These are phyloP conservation scores for Zaprionus lineosus DNA, from an alignment of 2,888 invertebrate species.

Conservation along the genomic window DNA sequence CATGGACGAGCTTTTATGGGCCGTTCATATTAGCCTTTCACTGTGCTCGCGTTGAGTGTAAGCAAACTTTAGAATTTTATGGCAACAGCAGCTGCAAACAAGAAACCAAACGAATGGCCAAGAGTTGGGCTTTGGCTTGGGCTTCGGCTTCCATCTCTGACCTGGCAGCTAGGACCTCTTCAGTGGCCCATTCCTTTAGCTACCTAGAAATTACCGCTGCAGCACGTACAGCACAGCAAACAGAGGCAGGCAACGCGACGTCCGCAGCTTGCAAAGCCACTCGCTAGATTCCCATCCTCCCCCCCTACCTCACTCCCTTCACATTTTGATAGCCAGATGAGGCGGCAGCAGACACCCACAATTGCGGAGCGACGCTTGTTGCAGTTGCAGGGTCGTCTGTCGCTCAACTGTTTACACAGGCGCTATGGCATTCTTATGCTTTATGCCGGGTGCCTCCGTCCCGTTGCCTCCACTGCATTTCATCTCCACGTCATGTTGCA, in stretches of 20 bases:
- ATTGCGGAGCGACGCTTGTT: slow-evolving; percentile 49
- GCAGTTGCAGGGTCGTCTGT: slow-evolving; percentile 35
- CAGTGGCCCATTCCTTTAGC: slow-evolving; percentile 11
- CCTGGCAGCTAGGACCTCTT: slow-evolving; percentile 21
- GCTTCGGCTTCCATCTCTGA: slow-evolving; percentile 24
- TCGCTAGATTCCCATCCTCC: slow-evolving; percentile 29
- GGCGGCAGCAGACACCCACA: slow-evolving; percentile 46
- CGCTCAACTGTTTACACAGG: slow-evolving; percentile 43
- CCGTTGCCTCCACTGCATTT: not conserved
- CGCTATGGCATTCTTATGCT: slow-evolving; percentile 35
- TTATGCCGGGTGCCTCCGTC: slow-evolving; percentile 3
- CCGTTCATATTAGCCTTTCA: not conserved
- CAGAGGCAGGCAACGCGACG: slow-evolving; percentile 22
- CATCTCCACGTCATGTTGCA: slow-evolving; percentile 5
- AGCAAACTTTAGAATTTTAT: slow-evolving; percentile 13
- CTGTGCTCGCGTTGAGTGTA: not conserved
- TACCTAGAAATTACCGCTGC: slow-evolving; percentile 38
- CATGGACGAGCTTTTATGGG: not conserved
- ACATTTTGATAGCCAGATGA: not conserved
- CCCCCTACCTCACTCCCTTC: not conserved
- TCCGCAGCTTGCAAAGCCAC: slow-evolving; percentile 4
- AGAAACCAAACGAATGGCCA: slow-evolving; percentile 16
- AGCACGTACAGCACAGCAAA: slow-evolving; percentile 57
- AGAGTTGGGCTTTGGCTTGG: slow-evolving; percentile 1
- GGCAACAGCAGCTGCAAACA: not conserved